Conservation (phyloP, 2,797 vertebrate species). For the Halcyon badia region DNA sequence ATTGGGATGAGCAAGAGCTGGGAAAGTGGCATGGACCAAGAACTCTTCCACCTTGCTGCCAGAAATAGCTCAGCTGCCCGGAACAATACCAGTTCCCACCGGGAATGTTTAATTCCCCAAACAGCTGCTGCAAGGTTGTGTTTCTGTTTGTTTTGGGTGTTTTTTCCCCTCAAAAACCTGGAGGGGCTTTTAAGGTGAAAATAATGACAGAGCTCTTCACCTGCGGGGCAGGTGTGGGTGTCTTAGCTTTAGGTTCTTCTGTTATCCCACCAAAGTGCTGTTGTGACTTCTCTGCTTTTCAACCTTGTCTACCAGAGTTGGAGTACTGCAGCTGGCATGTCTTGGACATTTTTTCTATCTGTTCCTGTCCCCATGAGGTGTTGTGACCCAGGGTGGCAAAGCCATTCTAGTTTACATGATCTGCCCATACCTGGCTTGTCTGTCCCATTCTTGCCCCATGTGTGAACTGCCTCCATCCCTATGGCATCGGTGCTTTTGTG, state of each 20-base stretch:
- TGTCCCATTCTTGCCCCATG: not conserved
- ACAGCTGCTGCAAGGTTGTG: not conserved
- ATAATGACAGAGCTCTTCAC: not conserved
- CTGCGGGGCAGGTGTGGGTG: not conserved
- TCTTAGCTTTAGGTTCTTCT: not conserved
- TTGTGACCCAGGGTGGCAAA: not conserved
- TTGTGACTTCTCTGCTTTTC: not conserved
- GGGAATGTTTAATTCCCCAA: not conserved
- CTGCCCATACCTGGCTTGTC: not conserved
- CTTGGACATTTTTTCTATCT: not conserved
- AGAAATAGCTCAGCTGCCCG: not conserved
- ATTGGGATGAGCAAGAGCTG: not conserved
- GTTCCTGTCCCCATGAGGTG: rapidly evolving
- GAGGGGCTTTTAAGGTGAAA: not conserved
- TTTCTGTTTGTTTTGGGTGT: not conserved
- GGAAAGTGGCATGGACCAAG: not conserved
- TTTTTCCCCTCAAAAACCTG: not conserved
- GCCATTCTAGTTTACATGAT: not conserved
- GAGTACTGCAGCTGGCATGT: not conserved
- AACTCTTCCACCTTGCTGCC: not conserved
- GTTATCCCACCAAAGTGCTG: not conserved
- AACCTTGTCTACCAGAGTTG: not conserved
- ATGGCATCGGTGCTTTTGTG: not conserved
- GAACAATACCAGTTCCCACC: not conserved
- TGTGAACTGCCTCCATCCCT: not conserved